A percentile compares a stretch with the other conserved stretches of the same genome.
Evolutionary conservation across 1,140 invertebrate species (phyloP).

Genomic region (Leptinotarsa defecta): DNA sequence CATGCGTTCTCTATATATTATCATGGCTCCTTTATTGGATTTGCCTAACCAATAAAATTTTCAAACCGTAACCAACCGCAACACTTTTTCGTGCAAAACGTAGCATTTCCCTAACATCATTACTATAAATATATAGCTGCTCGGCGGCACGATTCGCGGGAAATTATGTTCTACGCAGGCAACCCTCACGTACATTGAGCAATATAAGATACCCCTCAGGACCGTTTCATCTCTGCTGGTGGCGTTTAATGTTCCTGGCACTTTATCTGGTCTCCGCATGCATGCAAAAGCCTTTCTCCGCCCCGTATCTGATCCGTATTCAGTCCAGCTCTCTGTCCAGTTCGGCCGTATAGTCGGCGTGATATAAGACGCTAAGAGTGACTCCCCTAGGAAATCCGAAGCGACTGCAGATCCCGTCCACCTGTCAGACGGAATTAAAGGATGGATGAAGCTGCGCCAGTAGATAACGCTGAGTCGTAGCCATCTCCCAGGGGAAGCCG

Average conservation of each 20-base stretch:
- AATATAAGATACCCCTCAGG: constrained; percentile 38
- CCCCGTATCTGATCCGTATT: constrained; percentile 39
- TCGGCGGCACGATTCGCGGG: constrained; percentile 28
- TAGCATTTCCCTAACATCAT: not conserved
- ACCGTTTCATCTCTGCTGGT: constrained; percentile 39
- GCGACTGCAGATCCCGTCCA: constrained; percentile 39
- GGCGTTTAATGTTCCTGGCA: constrained; percentile 36
- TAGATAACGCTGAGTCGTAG: constrained; percentile 48
- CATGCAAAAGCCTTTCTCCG: constrained; percentile 44
- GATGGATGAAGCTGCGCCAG: constrained; percentile 35
- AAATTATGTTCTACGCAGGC: constrained; percentile 40
- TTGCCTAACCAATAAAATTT: too few species aligned
- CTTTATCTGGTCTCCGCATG: constrained; percentile 42
- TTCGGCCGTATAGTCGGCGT: constrained; percentile 37
- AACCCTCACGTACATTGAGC: constrained; percentile 42
- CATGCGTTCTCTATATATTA: too few species aligned
- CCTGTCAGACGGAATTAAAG: constrained; percentile 55
- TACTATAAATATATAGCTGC: constrained; percentile 16
- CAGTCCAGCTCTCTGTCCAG: constrained; percentile 30
- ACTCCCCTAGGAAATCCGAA: constrained; percentile 49
- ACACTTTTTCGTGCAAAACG: too few species aligned
- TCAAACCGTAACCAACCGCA: too few species aligned
- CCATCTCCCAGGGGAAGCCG: constrained; percentile 36
- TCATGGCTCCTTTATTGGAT: too few species aligned
- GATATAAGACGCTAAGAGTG: constrained; percentile 50